phyloP scores from a whole-genome alignment of 2,797 vertebrate genomes.

The Hippopotamyrus pictus region DNA sequence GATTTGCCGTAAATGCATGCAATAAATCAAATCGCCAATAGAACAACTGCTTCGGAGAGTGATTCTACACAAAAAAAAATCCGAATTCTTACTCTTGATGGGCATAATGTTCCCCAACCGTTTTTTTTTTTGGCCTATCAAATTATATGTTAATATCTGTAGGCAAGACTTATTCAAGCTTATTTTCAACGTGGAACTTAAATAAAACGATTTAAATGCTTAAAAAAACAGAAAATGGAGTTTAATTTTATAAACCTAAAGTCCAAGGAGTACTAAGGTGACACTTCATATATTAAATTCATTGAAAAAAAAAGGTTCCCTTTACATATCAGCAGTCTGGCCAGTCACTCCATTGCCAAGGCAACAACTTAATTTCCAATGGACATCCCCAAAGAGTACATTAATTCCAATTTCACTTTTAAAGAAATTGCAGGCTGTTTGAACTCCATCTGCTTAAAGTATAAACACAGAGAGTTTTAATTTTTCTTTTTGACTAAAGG shows the following conservation, averaged over 20 bases:
- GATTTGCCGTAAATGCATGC: neutral
- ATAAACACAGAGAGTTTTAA: neutral
- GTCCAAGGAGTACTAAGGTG: neutral
- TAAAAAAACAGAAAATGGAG: neutral
- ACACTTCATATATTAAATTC: neutral
- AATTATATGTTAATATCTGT: neutral
- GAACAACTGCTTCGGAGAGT: neutral
- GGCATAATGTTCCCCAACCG: neutral
- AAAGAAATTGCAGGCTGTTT: neutral
- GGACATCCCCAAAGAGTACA: neutral
- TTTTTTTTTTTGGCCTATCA: neutral
- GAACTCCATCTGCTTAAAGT: neutral
- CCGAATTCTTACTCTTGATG: neutral
- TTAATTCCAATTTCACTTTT: conserved; percentile 9
- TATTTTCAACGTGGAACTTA: neutral
- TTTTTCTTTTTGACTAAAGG: neutral
- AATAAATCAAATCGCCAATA: neutral
- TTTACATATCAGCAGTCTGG: neutral
- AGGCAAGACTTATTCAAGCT: neutral
- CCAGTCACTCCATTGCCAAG: neutral
- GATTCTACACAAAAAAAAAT: neutral
- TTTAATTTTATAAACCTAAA: neutral
- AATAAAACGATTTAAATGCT: neutral
- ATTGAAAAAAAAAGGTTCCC: neutral
- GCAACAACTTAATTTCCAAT: neutral